phyloP scores from a whole-genome alignment of 2,113 vertebrate species.

The Sorex araneus region DNA sequence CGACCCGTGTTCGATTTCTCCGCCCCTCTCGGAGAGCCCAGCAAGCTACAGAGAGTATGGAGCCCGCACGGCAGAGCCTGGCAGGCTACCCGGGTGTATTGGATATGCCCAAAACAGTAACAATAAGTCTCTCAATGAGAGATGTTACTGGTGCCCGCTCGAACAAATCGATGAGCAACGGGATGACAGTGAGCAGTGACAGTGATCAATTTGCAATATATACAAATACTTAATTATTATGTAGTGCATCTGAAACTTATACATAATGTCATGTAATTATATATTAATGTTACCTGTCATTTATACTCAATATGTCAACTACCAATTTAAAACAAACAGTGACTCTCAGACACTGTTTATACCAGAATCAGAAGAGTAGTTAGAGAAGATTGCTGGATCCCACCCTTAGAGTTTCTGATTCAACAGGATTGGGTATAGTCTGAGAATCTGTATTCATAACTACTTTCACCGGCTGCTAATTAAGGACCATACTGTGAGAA shows the following conservation, averaged over 20 bases:
- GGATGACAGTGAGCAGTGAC: no score
- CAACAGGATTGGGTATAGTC: neutral
- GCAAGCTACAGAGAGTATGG: no score
- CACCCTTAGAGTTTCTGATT: neutral
- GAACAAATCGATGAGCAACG: no score
- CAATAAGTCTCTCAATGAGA: no score
- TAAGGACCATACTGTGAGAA: neutral
- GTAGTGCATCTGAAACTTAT: neutral
- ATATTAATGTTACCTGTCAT: neutral
- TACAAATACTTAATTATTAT: neutral
- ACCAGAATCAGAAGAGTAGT: neutral
- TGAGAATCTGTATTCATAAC: constrained; percentile 4
- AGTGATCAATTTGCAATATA: neutral
- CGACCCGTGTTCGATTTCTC: no score
- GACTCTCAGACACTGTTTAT: neutral
- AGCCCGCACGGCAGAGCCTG: no score
- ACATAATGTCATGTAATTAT: neutral
- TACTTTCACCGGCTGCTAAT: neutral
- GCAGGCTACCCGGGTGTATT: no score
- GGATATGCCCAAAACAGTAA: no score
- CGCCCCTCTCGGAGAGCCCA: no score
- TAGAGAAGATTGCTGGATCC: neutral
- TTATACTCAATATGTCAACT: neutral
- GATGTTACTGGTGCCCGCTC: no score
- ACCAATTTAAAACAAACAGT: neutral